Evolutionary conservation across 2,888 invertebrate genomes (phyloP), one percentile per base, ranked within the genome.

Genomic region (Lamproptera curius): DNA sequence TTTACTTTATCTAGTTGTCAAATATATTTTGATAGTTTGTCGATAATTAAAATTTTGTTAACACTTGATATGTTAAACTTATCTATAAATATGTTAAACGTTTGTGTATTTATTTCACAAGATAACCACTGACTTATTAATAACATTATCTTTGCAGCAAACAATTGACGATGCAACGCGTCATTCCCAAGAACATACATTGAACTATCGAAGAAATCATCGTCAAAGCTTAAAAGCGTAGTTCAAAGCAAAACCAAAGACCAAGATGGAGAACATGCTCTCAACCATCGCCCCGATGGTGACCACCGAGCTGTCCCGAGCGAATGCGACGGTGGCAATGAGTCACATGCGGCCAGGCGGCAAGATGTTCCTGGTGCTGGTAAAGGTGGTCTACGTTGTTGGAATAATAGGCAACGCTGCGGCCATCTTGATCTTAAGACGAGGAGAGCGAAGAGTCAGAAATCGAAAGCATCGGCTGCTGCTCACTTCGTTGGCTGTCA

Each of bases 401-500:
- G 95, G 95, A 1, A 91, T 93, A 26, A 58, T 92, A 16, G 95
- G 95, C 2, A 96, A 95, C 65, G 85, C 92, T 8, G 89, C 92
- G n/a, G 95, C 95, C 4, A 88, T 96, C 42, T 79, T 92, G 43
- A 93, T 94, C 55, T 87, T 96, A 61, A 88, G 92, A 61, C 89
- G 91, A 52, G 91, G 91, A 0, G 93, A 94, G 74, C 89, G 92
- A 57, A 90, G 92, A 65, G 90, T 92, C 33, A 89, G 94, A 63
- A 95, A 95, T 70, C 90, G 92, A 56, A 95, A 95, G 71, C 95
- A 96, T 76, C 89, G 94, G 59, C 81, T 96, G 63, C 91, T 96
- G 90, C 79, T 94, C 50, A 92, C 94, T 16, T 94, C 94, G 59
- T 77, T 96, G 56, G 93, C 94, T 20, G 90, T 90, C 41, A 95